Conservation (phyloP, 1,140 invertebrate genomes). For the Neoseiulus cucumeris region DNA sequence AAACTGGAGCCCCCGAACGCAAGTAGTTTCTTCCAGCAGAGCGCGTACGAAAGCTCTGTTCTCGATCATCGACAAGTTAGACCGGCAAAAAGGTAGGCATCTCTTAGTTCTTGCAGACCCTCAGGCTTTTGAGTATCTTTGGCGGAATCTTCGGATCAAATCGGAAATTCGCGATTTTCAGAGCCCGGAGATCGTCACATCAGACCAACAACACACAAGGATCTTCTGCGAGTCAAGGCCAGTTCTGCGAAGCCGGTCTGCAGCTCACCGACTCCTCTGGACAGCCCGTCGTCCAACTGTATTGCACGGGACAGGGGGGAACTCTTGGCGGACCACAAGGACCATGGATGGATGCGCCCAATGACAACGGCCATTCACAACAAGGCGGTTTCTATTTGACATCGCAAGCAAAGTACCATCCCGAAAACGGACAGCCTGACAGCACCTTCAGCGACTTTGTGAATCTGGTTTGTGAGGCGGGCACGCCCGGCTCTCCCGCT, state of each 20-base stretch:
- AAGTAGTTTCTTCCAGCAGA: not conserved
- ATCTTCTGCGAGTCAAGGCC: not conserved
- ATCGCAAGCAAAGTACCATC: not conserved
- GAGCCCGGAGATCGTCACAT: not conserved
- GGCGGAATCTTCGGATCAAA: too few species aligned
- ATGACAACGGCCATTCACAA: not conserved
- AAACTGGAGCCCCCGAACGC: not conserved
- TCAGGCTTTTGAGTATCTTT: too few species aligned
- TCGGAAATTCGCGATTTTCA: not conserved
- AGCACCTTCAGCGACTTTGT: constrained; percentile 88
- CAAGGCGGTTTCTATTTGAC: not conserved
- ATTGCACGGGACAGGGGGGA: constrained; percentile 25
- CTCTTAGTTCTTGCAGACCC: too few species aligned
- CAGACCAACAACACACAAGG: not conserved
- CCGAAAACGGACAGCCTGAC: constrained; percentile 24
- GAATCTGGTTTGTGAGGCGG: constrained; percentile 84
- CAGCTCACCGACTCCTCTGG: not conserved
- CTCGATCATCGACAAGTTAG: constrained; percentile 6
- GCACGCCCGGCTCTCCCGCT: constrained; percentile 49
- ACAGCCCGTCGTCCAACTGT: constrained; percentile 11
- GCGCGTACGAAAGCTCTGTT: not conserved
- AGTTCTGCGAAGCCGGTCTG: not conserved
- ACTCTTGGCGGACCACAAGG: constrained; percentile 20
- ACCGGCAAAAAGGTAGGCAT: not conserved
- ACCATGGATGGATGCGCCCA: not conserved